Conservation (phyloP, 1,140 invertebrate species). For the Eurytemora carolleeae region DNA sequence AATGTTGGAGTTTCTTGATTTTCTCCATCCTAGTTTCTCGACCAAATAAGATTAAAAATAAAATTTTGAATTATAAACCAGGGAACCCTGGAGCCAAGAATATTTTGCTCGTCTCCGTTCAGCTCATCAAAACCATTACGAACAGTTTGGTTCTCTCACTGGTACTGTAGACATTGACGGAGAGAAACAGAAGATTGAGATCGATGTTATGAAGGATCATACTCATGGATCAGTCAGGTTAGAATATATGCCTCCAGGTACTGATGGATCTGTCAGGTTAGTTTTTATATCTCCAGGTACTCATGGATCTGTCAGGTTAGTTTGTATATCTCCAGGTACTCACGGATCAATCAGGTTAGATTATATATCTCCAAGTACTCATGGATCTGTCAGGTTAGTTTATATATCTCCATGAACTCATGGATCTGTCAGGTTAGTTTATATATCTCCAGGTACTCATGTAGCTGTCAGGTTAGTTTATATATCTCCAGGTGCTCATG, state of each 20-base stretch:
- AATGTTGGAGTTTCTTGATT: too few species aligned
- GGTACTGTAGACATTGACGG: background rate
- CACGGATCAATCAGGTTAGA: background rate
- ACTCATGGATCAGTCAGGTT: background rate
- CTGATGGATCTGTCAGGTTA: background rate
- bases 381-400: background rate
- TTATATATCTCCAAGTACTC: background rate
- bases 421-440: background rate
- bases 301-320: background rate
- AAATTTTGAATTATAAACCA: too few species aligned
- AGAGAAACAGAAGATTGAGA: background rate
- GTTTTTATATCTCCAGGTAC: background rate
- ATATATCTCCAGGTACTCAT: background rate
- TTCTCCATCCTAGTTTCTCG: too few species aligned
- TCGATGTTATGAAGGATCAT: background rate
- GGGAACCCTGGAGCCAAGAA: constrained; percentile 38
- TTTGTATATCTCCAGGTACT: background rate
- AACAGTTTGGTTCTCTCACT: constrained; percentile 36
- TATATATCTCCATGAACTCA: background rate
- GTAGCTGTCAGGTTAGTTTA: background rate
- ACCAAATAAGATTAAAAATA: too few species aligned
- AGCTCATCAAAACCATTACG: constrained; percentile 44
- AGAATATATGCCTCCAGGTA: background rate
- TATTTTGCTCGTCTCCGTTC: constrained; percentile 40
- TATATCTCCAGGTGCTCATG: background rate